Conservation (phyloP, 2,888 invertebrate genomes). For the Sesamia inferens region DNA sequence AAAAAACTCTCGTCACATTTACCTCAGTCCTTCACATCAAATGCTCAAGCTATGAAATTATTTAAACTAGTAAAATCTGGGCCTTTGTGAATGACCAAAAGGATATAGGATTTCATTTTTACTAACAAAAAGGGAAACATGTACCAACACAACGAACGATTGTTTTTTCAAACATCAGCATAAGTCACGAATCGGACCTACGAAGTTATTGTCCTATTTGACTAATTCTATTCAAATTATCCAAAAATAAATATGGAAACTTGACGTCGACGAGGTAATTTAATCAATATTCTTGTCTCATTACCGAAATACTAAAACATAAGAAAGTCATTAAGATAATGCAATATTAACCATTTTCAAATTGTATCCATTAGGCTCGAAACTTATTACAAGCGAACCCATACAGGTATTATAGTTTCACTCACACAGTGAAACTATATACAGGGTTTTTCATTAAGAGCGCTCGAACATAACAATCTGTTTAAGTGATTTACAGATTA, state of each 20-base stretch:
- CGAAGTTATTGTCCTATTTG: not conserved
- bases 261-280: slow-evolving; percentile 1
- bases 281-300: not conserved
- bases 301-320: slow-evolving; percentile 1
- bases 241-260: not conserved
- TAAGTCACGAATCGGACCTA: not conserved
- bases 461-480: no score
- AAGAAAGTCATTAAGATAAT: not conserved
- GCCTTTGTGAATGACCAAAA: not conserved
- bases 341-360: not conserved
- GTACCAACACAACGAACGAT: not conserved
- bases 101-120: not conserved
- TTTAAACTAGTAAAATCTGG: not conserved
- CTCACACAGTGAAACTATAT: no score
- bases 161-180: not conserved
- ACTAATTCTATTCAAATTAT: not conserved
- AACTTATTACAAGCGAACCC: no score
- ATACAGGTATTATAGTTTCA: no score
- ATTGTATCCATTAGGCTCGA: not conserved
- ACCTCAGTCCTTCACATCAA: no score
- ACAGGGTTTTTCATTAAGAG: no score
- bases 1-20: no score
- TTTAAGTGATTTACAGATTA: no score
- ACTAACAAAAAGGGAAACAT: not conserved
- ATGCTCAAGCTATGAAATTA: no score